Base-by-base conservation (phyloP, 2,113 vertebrate genomes). In the Edolisoma coerulescens region DNA sequence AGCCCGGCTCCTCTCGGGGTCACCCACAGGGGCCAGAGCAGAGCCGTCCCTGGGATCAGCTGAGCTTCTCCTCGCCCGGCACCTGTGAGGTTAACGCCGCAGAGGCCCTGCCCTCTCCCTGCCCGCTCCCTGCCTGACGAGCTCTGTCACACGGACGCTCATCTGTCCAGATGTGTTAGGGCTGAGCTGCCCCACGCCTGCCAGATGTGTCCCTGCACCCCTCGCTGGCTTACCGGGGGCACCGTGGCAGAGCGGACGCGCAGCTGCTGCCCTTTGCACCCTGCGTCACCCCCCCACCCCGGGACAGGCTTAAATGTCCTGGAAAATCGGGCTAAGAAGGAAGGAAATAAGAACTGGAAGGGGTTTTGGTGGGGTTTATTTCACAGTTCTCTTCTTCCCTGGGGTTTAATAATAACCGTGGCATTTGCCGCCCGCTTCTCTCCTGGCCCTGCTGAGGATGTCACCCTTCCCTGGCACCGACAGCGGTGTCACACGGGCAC, bases 211-310 rank as follows among this genome's bases (percentile, higher is more conserved):
- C 90, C 63, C 67, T 18, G 42, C 69, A 8, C 5, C 53, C 16
- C 35, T 1, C 2, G 1, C 37, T 2, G 0, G 16, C 69, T 27
- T 5, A 3, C 56, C 35, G 4, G 37, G 7, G 42, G 19, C 15
- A 3, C 23, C 0, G 1, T 0, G 2, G 53, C 15, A 1, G 11
- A 16, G 12, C n/a, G 84, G 52, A 11, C 35, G 4, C 0, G 2
- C 1, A 15, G 54, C 45, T 6, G 42, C 75, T 75, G 69, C 50
- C 28, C 54, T 41, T n/a, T 1, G 8, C 44, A 6, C 54, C 44
- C 63, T 1, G 26, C 12, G 0, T 50, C 47, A 0, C 71, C 41
- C 57, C 57, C 74, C 33, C 37, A 0, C 12, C 70, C 45, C 2
- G 1, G 47, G 21, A 14, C 0, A 3, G 4, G 7, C 41, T 3